Evolutionary conservation across 23 tunicate species (phyloP), one percentile per base, ranked within the genome.

Genomic region (Pegea sp.): DNA sequence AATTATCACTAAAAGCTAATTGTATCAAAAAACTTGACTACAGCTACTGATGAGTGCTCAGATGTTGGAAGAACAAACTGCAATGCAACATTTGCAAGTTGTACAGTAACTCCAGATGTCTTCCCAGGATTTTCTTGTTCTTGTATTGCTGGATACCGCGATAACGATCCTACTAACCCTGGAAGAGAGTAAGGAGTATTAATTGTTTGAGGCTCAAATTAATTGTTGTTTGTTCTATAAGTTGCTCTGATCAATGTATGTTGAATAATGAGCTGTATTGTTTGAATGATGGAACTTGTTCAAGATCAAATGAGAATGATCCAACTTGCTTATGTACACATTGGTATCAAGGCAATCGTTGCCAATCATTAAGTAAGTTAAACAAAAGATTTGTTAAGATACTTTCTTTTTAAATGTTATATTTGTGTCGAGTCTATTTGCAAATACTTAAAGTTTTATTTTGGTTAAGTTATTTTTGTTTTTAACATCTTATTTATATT

Each of bases 321-420:
- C 63, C 63, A 7, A 25, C 33, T 5, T 58, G 63, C 34, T 5
- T 20, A 4, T 58, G 63, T 22, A 7, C 52, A 3, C 50, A 33
- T 28, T 58, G 63, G 63, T 58, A 58, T 22, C 20, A n/a, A n/a
- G 63, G 63, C 20, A 26, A 11, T 5, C 42, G 63, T 22, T 58
- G 63, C 56, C 31, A 58, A 34, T 22, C 22, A 5, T 13, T 29
- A 20, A 58, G 63, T 58, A 31, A 53, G 63, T 30, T 38, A 11
- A 38, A 38, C 16, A 8, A n/a, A n/a, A n/a, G n/a, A n/a, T n/a
- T n/a, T n/a, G n/a, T n/a, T n/a, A n/a, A n/a, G n/a, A n/a, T n/a
- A n/a, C n/a, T n/a, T n/a, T n/a, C n/a, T n/a, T n/a, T n/a, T n/a
- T n/a, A n/a, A n/a, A n/a, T n/a, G n/a, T n/a, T n/a, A n/a, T n/a